phyloP scores from a whole-genome alignment of 1,140 invertebrate species.

The Phortica variegata region DNA sequence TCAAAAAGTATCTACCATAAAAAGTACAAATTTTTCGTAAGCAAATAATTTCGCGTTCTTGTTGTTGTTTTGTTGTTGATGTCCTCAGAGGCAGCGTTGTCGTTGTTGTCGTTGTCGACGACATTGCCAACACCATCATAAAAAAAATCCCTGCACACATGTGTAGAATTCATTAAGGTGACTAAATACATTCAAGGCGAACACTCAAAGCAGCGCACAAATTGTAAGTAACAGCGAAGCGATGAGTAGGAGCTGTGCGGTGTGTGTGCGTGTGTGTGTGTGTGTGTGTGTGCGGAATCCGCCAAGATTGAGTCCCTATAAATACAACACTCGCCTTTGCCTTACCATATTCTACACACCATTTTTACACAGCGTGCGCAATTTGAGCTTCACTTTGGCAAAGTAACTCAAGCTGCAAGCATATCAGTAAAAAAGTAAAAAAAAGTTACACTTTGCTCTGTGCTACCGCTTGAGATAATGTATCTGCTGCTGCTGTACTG shows the following conservation, averaged over 20 bases:
- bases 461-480: no score
- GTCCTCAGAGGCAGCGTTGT: no score
- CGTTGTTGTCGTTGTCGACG: conserved; percentile 6
- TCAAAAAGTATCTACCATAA: conserved; percentile 11
- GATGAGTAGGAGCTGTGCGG: no score
- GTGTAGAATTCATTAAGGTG: conserved; percentile 55
- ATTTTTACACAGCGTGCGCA: conserved; percentile 20
- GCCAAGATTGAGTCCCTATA: no score
- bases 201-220: no score
- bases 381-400: no score
- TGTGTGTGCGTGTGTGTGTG: no score
- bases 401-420: conserved; percentile 51
- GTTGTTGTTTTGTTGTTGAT: no score
- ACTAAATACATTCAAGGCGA: conserved; percentile 43
- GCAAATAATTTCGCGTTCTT: conserved; percentile 31
- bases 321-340: no score
- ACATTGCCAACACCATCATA: conserved; percentile 51
- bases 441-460: conserved; percentile 49
- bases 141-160: conserved; percentile 46
- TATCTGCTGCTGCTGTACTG: conserved; percentile 24
- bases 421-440: conserved; percentile 12
- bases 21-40: conserved; percentile 31
- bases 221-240: no score
- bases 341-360: conserved; percentile 50
- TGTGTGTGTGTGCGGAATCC: no score